Conservation (phyloP, 2,888 invertebrate genomes). For the Lissocephala sabroskyi region DNA sequence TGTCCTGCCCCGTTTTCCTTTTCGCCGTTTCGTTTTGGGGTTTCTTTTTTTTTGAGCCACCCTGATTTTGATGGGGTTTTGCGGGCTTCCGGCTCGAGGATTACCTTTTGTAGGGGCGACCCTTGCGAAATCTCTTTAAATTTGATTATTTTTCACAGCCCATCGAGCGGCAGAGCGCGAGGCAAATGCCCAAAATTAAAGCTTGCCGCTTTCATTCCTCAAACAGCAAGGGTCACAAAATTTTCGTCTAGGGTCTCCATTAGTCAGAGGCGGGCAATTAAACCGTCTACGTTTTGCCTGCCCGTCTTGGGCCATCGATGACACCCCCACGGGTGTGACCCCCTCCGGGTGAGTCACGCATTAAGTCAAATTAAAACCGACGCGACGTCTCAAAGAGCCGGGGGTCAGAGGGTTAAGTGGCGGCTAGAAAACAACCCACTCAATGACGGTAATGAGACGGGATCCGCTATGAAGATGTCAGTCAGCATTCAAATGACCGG, state of each 20-base stretch:
- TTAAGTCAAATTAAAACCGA: constrained; percentile 49
- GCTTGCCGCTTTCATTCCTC: too few species aligned
- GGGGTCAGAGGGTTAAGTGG: constrained; percentile 25
- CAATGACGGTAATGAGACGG: too few species aligned
- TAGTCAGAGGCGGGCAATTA: constrained; percentile 23
- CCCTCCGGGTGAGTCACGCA: constrained; percentile 44
- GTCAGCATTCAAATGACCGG: too few species aligned
- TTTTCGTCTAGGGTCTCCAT: constrained; percentile 49
- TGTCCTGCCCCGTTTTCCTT: constrained; percentile 42
- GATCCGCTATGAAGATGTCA: too few species aligned
- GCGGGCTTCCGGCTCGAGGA: constrained; percentile 42
- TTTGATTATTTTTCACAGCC: too few species aligned
- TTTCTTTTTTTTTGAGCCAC: constrained; percentile 1
- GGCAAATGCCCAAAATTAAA: neutral
- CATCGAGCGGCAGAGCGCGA: too few species aligned
- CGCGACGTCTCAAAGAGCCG: constrained; percentile 22
- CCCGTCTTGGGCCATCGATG: constrained; percentile 35
- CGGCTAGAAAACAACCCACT: constrained; percentile 47
- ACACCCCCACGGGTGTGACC: constrained; percentile 24
- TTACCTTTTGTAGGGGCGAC: constrained; percentile 31
- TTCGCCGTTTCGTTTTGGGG: constrained; percentile 9
- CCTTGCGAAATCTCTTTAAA: neutral
- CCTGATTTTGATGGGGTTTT: constrained; percentile 6
- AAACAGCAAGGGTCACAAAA: constrained; percentile 40
- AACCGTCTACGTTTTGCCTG: constrained; percentile 32